Evolutionary conservation across 2,888 invertebrate genomes (phyloP).

Genomic region (Thyatira batis): DNA sequence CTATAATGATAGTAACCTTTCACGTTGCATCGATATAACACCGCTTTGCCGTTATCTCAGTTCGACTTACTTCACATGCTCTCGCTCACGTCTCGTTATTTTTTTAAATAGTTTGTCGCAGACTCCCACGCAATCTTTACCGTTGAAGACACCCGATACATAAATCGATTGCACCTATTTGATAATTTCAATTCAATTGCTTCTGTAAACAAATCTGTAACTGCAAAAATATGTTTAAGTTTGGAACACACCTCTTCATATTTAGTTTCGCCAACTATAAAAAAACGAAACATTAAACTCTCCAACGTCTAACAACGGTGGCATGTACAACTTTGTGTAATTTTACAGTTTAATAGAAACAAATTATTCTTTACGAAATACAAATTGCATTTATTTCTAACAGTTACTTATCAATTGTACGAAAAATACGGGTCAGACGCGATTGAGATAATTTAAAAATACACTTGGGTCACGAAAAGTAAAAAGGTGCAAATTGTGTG

Average conservation of each 20-base stretch:
- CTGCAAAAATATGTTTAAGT: too few species aligned
- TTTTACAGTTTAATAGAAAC: neutral
- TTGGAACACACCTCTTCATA: too few species aligned
- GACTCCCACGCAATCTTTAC: slow-evolving; percentile 27
- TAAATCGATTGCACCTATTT: slow-evolving; percentile 23
- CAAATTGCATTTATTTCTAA: neutral
- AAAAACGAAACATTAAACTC: neutral
- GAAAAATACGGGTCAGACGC: neutral
- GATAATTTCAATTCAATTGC: neutral
- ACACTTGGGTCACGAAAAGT: neutral
- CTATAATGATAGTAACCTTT: slow-evolving; percentile 21
- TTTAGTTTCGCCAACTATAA: neutral
- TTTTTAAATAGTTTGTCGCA: slow-evolving; percentile 49
- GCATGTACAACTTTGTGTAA: neutral
- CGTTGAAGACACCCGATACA: slow-evolving; percentile 25
- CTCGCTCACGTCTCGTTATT: slow-evolving; percentile 39
- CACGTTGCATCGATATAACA: slow-evolving; percentile 17
- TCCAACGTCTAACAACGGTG: neutral
- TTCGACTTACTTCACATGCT: slow-evolving; percentile 50
- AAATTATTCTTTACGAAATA: neutral
- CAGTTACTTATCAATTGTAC: neutral
- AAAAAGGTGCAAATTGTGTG: neutral
- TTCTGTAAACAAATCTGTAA: too few species aligned
- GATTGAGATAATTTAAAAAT: neutral
- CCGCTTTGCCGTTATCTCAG: slow-evolving; percentile 23